These are phyloP conservation scores for Garrulus glandarius DNA, from an alignment of 2,797 vertebrate genomes.

Conservation along the genomic window DNA sequence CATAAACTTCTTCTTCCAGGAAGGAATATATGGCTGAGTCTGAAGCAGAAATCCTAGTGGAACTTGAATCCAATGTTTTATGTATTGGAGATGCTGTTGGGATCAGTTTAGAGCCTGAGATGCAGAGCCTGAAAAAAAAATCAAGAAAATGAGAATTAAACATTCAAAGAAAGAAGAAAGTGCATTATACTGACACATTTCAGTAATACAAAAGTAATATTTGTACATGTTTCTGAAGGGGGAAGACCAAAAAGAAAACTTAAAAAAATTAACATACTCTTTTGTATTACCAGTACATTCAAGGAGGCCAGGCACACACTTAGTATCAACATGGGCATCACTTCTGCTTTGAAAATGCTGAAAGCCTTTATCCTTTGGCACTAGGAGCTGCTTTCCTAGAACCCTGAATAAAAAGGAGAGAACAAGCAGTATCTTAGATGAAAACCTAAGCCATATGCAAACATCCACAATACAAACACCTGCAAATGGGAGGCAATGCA, in stretches of 20 bases:
- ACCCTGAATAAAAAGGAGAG: conserved; percentile 66
- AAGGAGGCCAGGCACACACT: neutral
- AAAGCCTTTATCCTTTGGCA: conserved; percentile 80
- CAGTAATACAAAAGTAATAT: neutral
- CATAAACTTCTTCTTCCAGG: conserved; percentile 82
- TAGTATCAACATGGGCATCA: neutral
- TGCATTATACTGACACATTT: neutral
- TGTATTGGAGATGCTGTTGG: conserved; percentile 43
- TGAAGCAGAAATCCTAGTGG: neutral
- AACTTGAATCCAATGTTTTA: neutral
- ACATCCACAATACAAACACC: neutral
- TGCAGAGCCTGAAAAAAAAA: conserved; percentile 71
- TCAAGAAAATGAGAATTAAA: neutral
- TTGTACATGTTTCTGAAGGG: neutral
- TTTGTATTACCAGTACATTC: conserved; percentile 52
- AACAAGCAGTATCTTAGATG: neutral
- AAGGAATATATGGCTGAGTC: conserved; percentile 28
- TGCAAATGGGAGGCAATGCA: neutral
- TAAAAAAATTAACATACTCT: conserved; percentile 71
- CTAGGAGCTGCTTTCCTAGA: conserved; percentile 79
- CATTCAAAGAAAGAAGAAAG: neutral
- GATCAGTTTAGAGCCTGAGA: conserved; percentile 78
- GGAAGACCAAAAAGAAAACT: neutral
- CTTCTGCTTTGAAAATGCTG: conserved; percentile 72
- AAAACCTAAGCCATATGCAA: neutral